phyloP scores from a whole-genome alignment of 2,888 invertebrate species.

The Laothoe populi region DNA sequence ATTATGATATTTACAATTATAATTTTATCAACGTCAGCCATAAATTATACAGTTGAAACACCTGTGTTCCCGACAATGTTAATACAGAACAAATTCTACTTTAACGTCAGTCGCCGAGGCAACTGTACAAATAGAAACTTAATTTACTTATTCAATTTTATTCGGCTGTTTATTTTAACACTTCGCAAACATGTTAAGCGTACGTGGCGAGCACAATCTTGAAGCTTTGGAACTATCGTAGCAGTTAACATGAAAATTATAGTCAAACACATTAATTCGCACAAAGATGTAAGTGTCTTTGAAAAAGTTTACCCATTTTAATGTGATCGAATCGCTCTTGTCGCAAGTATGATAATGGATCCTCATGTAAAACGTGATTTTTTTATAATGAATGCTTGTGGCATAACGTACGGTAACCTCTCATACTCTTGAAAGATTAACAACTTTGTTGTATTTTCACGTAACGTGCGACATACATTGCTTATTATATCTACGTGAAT shows the following conservation, averaged over 20 bases:
- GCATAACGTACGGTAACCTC: background rate
- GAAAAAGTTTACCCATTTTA: conserved; percentile 22
- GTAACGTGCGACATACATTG: conserved; percentile 1
- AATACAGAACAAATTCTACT: background rate
- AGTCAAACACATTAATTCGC: background rate
- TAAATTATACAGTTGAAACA: background rate
- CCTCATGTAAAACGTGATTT: conserved; percentile 16
- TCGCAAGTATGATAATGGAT: conserved; percentile 11
- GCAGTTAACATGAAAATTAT: conserved; percentile 15
- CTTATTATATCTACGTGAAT: background rate
- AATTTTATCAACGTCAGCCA: background rate
- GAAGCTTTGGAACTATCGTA: background rate
- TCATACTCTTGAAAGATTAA: background rate
- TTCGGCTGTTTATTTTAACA: background rate
- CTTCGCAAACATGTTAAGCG: background rate
- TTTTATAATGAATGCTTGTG: conserved; percentile 10
- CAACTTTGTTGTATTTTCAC: conserved; percentile 1
- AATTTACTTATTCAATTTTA: conserved; percentile 5
- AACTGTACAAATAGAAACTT: conserved; percentile 6
- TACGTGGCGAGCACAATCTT: background rate
- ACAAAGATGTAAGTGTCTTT: conserved; percentile 19
- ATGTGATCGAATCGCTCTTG: background rate
- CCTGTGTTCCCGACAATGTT: background rate
- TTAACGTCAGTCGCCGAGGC: background rate
- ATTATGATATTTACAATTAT: background rate